These are phyloP conservation scores for Pristis pectinata DNA, from an alignment of 2,797 vertebrate genomes.

Conservation along the genomic window DNA sequence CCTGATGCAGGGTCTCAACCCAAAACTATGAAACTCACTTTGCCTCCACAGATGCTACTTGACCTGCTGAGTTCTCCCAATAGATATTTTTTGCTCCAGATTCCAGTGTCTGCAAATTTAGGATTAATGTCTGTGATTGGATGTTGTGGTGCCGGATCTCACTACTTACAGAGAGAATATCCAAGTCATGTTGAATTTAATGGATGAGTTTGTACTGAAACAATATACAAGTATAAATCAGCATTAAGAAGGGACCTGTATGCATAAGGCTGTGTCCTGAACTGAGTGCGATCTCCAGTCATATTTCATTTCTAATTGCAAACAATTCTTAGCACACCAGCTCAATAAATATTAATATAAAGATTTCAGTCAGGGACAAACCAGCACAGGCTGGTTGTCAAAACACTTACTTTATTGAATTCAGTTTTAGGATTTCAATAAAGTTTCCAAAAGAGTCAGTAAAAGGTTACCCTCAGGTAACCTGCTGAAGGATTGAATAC, in stretches of 20 bases:
- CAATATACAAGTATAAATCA: not conserved
- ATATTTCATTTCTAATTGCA: not conserved
- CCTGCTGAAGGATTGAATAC: not conserved
- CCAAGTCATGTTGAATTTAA: not conserved
- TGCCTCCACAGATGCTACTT: too few species aligned
- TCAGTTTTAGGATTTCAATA: slow-evolving; percentile 2
- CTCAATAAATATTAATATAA: slow-evolving; percentile 23
- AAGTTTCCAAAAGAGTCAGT: slow-evolving; percentile 5
- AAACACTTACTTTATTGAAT: slow-evolving; percentile 9
- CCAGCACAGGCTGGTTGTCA: not conserved
- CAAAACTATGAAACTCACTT: too few species aligned
- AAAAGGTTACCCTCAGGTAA: not conserved
- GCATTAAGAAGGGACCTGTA: not conserved
- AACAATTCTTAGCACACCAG: not conserved
- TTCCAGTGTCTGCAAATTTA: not conserved
- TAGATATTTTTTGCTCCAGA: too few species aligned
- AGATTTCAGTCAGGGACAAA: not conserved
- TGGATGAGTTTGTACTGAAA: not conserved
- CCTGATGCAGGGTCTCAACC: too few species aligned
- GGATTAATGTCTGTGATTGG: not conserved
- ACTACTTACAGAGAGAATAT: not conserved
- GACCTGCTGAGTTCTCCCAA: too few species aligned
- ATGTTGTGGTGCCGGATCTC: not conserved
- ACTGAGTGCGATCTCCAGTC: not conserved
- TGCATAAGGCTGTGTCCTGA: not conserved